These are phyloP conservation scores for Campoletis raptor DNA, from an alignment of 2,888 invertebrate genomes.

Conservation along the genomic window DNA sequence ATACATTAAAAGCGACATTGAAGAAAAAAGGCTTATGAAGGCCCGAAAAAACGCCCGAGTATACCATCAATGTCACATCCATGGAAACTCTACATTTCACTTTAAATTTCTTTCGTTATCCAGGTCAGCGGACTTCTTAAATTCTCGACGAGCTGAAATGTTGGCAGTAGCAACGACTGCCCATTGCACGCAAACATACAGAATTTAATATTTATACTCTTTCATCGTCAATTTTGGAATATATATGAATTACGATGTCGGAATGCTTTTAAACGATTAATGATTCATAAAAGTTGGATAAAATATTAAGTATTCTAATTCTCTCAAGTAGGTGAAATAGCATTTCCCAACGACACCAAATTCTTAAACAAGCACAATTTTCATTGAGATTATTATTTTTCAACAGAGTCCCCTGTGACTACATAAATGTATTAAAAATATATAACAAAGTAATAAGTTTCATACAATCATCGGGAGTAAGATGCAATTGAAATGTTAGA, in stretches of 20 bases:
- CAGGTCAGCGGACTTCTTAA: slow-evolving; percentile 30
- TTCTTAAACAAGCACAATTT: no score
- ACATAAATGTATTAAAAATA: background rate
- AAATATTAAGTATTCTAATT: background rate
- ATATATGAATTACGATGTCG: background rate
- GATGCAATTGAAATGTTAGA: background rate
- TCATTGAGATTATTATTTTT: background rate
- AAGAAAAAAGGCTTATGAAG: slow-evolving; percentile 10
- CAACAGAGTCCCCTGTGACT: background rate
- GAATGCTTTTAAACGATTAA: background rate
- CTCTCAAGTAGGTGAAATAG: background rate
- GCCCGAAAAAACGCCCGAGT: background rate
- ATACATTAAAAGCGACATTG: slow-evolving; percentile 23
- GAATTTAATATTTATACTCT: background rate
- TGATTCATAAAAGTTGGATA: background rate
- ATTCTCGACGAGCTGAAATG: slow-evolving; percentile 27
- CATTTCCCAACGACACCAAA: background rate
- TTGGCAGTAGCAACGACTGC: background rate
- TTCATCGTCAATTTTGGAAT: background rate
- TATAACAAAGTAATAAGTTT: background rate
- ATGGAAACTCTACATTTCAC: slow-evolving; percentile 47
- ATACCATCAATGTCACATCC: slow-evolving; percentile 6
- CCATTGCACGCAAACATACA: background rate
- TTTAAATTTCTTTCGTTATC: slow-evolving; percentile 35
- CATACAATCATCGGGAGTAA: background rate